These are phyloP conservation scores for Zaprionus bogoriensis DNA, from an alignment of 2,888 invertebrate species.

Conservation along the genomic window DNA sequence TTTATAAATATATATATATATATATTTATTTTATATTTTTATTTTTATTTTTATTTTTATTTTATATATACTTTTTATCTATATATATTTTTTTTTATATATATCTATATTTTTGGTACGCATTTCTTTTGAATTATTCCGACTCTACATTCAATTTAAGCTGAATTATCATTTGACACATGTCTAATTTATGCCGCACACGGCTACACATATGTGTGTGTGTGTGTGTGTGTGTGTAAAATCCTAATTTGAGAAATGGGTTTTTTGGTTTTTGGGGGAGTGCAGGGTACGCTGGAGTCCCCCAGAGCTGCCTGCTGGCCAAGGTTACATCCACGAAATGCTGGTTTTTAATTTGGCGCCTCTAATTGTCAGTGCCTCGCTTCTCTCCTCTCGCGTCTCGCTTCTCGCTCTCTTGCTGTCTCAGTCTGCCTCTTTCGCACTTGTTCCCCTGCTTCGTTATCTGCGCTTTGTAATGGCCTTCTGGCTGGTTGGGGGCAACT, in stretches of 20 bases:
- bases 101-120: too few species aligned
- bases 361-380: slow-evolving; percentile 56
- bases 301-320: slow-evolving; percentile 31
- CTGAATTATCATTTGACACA: slow-evolving; percentile 52
- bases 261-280: too few species aligned
- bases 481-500: slow-evolving; percentile 16
- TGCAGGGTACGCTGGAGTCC: not conserved
- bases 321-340: slow-evolving; percentile 43
- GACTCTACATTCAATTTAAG: slow-evolving; percentile 23
- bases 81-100: too few species aligned
- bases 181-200: slow-evolving; percentile 34
- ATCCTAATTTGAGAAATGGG: slow-evolving; percentile 31
- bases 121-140: not conserved
- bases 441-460: too few species aligned
- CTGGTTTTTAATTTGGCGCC: slow-evolving; percentile 55
- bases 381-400: not conserved
- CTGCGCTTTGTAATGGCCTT: not conserved
- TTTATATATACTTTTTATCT: too few species aligned
- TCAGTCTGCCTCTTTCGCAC: not conserved
- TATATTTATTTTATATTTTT: too few species aligned
- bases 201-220: not conserved
- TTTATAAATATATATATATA: too few species aligned
- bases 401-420: not conserved
- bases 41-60: too few species aligned
- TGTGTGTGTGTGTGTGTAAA: slow-evolving; percentile 1